Evolutionary conservation across 2,888 invertebrate genomes (phyloP).

Genomic region (Nemurella pictetii): DNA sequence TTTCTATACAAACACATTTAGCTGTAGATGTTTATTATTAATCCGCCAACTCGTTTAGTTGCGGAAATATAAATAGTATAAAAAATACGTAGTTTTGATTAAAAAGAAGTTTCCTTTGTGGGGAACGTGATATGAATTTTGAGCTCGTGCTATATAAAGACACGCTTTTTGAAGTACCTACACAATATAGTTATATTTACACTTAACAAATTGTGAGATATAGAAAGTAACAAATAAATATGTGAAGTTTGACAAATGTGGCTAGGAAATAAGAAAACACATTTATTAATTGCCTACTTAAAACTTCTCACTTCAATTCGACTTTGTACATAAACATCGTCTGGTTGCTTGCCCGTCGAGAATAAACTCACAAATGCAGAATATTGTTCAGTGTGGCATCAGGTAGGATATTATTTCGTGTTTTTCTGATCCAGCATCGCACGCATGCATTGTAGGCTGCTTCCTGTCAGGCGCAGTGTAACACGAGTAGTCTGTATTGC

Average conservation of each 20-base stretch:
- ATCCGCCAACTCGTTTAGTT: background rate
- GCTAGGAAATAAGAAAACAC: background rate
- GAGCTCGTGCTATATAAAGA: background rate
- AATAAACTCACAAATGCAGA: too few species aligned
- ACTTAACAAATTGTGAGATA: background rate
- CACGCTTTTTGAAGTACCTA: too few species aligned
- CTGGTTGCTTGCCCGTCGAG: too few species aligned
- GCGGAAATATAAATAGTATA: conserved; percentile 13
- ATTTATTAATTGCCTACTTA: background rate
- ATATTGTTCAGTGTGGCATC: background rate
- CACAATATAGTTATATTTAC: background rate
- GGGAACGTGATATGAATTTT: background rate
- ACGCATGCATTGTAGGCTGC: background rate
- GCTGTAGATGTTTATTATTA: background rate
- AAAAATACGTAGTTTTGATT: background rate
- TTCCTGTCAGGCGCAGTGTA: background rate
- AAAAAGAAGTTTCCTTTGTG: background rate
- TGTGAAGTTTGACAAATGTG: background rate
- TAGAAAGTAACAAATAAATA: background rate
- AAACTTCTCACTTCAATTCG: background rate
- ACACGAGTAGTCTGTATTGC: background rate
- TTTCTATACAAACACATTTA: background rate
- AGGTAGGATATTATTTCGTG: too few species aligned
- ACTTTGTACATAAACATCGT: background rate
- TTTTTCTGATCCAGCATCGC: background rate